Evolutionary conservation across 2,797 vertebrate species (phyloP), one percentile per base, ranked within the genome.

Genomic region (Chelon labrosus): DNA sequence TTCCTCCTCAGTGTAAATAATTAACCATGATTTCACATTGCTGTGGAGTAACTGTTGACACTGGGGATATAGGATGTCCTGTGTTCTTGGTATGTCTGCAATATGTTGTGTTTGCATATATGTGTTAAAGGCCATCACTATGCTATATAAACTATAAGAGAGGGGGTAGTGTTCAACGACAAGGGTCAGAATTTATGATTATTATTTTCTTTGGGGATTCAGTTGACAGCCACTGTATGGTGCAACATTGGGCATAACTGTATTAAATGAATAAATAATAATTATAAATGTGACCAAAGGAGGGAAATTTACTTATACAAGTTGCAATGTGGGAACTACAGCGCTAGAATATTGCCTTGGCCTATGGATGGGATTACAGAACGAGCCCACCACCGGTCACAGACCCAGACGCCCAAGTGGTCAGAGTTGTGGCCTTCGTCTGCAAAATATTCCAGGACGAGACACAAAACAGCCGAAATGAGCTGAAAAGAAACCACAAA

Each of bases 1-100:
- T 54, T 38, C 51, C 3, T 16, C 0, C 37, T 56, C 3, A 44
- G 1, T 73, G 16, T 80, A 20, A 77, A 82, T 80, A 37, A 70
- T 70, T 60, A 65, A 83, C 54, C 19, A 12, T 6, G 3, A 0
- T 46, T 60, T 41, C 7, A 5, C 35, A 57, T 53, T 60, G 8
- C 37, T 37, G 35, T 75, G 39, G 14, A 59, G 25, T 7, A 39
- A 3, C 4, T 56, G 12, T 52, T 22, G 51, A 20, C 25, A 35
- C 3, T 10, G 14, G 11, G 14, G 3, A 58, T 19, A 62, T 11
- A 20, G 6, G 4, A 52, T 38, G 25, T 19, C 12, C 16, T 25
- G 9, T 73, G 16, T 42, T 58, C 35, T 51, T 57, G 5, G 11
- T 56, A 52, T 37, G 19, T 27, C 25, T 20, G 2, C 12, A 27